Base-by-base conservation (phyloP, 2,888 invertebrate species). In the Parochlus steinenii region DNA sequence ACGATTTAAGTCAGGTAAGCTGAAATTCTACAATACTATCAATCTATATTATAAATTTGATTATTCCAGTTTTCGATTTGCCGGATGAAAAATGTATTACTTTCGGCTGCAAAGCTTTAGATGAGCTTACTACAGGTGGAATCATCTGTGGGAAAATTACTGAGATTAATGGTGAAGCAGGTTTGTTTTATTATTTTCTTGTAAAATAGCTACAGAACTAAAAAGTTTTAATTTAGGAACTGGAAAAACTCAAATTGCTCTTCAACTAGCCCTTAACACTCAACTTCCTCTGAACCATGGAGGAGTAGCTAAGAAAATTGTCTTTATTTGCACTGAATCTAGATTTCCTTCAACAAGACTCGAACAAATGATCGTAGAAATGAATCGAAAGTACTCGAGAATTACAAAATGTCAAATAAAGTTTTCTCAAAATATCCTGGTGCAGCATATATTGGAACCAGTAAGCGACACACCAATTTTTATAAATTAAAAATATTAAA, bases 241-340 rank as follows among this genome's bases (percentile, higher is more conserved):
- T 41, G 82, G 82, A 3, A 83, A 83, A 58, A 79, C 80, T 0
- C 82, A 83, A 49, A 47, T 81, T 10, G 72, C 76, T 43, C 53
- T 83, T 19, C 79, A 81, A 49, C 52, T 82, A 3, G 65, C 73
- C n/a, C 51, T 82, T 3, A 67, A 65, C 28, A 69, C 69, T 7
- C 80, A 81, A 50, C 51, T 74, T 4, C 51, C 58, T 0, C 6
- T 33, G 27, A 44, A 48, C 44, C 8, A 20, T 31, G 69, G 71
- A 19, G 74, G 74, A 17, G 51, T 71, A 24, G 54, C 51, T 34
- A 63, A 60, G 50, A 64, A 68, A 61, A 71, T 69, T 2, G 64
- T 74, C 10, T 81, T 72, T 47, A 71, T 82, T 42, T 73, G 71
- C 45, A 81, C 81, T 0, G 80, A 81, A 55, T 69, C 71, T 49